phyloP scores from a whole-genome alignment of 2,113 vertebrate species.

The Mormyrus iriodes region DNA sequence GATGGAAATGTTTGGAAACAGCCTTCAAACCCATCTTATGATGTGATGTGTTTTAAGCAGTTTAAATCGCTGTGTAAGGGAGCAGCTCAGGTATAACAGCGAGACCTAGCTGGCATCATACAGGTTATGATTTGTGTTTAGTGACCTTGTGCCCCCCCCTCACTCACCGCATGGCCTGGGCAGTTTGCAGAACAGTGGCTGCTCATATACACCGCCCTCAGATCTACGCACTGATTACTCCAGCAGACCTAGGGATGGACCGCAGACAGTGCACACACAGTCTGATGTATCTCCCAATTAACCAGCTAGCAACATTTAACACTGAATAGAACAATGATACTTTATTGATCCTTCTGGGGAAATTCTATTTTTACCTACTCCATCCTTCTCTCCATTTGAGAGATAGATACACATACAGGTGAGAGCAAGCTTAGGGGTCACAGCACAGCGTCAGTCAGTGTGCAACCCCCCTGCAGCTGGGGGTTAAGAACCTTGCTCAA shows the following conservation, averaged over 20 bases:
- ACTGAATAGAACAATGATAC: background rate
- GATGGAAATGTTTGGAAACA: background rate
- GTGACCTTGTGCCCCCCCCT: background rate
- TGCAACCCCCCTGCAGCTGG: background rate
- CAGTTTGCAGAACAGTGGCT: conserved; percentile 61
- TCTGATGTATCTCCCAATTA: background rate
- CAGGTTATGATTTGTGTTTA: too few relatives aligned
- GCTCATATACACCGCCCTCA: conserved; percentile 50
- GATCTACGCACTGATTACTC: conserved; percentile 49
- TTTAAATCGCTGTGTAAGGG: background rate
- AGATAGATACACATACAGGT: background rate
- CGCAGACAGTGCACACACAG: background rate
- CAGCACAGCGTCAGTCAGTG: background rate
- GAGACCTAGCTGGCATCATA: background rate
- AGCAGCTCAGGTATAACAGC: background rate
- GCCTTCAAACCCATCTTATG: background rate
- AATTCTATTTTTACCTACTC: background rate
- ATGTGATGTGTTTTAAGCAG: background rate
- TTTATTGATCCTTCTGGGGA: background rate
- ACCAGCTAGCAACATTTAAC: background rate
- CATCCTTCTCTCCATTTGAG: background rate
- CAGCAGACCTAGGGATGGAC: conserved; percentile 59
- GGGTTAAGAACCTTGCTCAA: background rate
- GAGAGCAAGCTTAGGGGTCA: background rate
- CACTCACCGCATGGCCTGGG: conserved; percentile 58